phyloP scores from a whole-genome alignment of 2,888 invertebrate genomes.

The Phengaris alcon region DNA sequence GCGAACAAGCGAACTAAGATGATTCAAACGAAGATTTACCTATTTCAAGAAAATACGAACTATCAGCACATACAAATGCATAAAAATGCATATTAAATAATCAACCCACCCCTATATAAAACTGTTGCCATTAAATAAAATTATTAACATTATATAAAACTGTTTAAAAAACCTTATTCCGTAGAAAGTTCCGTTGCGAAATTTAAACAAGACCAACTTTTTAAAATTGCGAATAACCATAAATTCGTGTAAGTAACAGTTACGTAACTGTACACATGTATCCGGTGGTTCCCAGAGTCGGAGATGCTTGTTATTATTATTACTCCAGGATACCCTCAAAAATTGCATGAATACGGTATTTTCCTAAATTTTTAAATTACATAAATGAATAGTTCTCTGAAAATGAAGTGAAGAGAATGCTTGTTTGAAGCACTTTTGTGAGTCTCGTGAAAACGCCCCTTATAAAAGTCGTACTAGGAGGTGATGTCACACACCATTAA shows the following conservation, averaged over 20 bases:
- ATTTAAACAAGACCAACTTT: neutral
- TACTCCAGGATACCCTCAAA: neutral
- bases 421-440: too few relatives aligned
- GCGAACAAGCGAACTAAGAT: too few relatives aligned
- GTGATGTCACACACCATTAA: too few relatives aligned
- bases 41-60: too few relatives aligned
- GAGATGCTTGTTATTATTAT: neutral
- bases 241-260: neutral
- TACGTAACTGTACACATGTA: neutral
- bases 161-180: neutral
- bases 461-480: too few relatives aligned
- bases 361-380: too few relatives aligned
- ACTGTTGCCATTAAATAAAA: neutral
- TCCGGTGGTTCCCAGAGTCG: neutral
- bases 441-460: too few relatives aligned
- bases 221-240: neutral
- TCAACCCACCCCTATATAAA: neutral
- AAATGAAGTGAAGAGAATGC: too few relatives aligned
- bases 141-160: neutral
- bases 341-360: neutral
- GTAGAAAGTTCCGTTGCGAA: slow-evolving; percentile 2
- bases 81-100: neutral
- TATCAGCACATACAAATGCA: neutral
- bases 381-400: too few relatives aligned
- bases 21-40: too few relatives aligned